Evolutionary conservation across 1,140 invertebrate species (phyloP), one percentile per base, ranked within the genome.

Genomic region (Aethina tumida): DNA sequence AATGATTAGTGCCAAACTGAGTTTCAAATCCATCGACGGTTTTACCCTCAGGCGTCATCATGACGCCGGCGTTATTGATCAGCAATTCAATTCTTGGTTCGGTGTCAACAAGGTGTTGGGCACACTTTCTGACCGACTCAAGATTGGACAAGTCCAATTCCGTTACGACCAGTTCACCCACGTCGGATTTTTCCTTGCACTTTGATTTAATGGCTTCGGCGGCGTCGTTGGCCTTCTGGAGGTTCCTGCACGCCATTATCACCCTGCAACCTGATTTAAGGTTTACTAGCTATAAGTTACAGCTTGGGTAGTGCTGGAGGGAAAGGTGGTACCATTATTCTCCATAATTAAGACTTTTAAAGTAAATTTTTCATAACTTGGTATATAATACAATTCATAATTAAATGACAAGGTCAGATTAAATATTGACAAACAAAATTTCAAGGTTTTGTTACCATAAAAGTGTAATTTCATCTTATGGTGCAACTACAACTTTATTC

Each of bases 51-150:
- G 79, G 84, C 39, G 73, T 77, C 63, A 74, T 69, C 75, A 82
- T 85, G 0, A 87, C 69, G 2, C 77, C 85, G 30, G 85, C 87
- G 65, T 90, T 91, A 47, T 89, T 87, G 9, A 90, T 74, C 2
- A 92, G 63, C 22, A 86, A 62, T 51, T 86, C 71, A 25, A 85
- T 75, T 49, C 72, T 64, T 21, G 68, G 35, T 56, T 80, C 74
- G 0, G 62, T 70, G 4, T 70, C 58, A 8, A 70, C 52, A 2
- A 91, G 59, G 14, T 70, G 64, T 28, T 73, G 58, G 7, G 77
- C 81, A 55, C 83, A 90, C 45, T 75, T 63, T 40, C 74, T 61
- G 0, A 92, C 73, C 13, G 84, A 89, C 15, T 69, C 64, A 6
- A 90, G 61, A 8, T 76, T 88, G 2, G 67, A 59, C 0, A 92